A percentile compares a stretch with the other conserved stretches of the same genome.
These are phyloP conservation scores for Nemapogon koenigi DNA, from an alignment of 2,888 invertebrate species.

Conservation along the genomic window DNA sequence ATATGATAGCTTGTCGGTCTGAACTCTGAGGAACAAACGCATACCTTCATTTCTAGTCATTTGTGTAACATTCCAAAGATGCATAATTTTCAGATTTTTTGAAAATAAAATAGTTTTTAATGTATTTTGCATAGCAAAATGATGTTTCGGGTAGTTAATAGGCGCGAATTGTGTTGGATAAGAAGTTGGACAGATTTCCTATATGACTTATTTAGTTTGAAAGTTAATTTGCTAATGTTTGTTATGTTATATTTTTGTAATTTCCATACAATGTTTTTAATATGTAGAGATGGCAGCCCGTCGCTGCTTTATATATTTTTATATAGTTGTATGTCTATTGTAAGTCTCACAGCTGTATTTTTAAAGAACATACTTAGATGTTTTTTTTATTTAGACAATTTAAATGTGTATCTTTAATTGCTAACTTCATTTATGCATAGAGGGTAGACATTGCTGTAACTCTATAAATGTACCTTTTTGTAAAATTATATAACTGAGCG, in stretches of 20 bases:
- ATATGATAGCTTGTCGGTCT: too few species aligned
- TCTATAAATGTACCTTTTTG: too few species aligned
- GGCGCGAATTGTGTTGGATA: too few species aligned
- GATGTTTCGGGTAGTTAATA: conserved; percentile 45
- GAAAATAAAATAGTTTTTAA: conserved; percentile 39
- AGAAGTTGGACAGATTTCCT: too few species aligned
- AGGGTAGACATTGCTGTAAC: too few species aligned
- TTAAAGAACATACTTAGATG: conserved; percentile 47
- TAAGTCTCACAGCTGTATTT: conserved; percentile 54
- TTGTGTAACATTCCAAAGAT: conserved; percentile 57
- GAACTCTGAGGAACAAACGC: not conserved
- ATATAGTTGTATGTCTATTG: conserved; percentile 48
- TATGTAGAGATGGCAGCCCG: conserved; percentile 53
- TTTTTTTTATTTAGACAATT: conserved; percentile 35
- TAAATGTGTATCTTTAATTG: too few species aligned
- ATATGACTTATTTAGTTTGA: not conserved
- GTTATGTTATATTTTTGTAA: conserved; percentile 43
- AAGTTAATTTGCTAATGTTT: conserved; percentile 28
- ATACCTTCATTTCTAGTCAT: conserved; percentile 44
- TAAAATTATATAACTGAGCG: too few species aligned
- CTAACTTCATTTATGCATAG: too few species aligned
- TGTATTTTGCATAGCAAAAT: conserved; percentile 63
- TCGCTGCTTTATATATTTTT: conserved; percentile 59
- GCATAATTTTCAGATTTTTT: conserved; percentile 17
- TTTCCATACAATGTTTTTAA: conserved; percentile 34